A percentile compares a stretch with the other conserved stretches of the same genome.
These are phyloP conservation scores for Sminthurides bifidus DNA, from an alignment of 1,140 invertebrate species.

Conservation along the genomic window DNA sequence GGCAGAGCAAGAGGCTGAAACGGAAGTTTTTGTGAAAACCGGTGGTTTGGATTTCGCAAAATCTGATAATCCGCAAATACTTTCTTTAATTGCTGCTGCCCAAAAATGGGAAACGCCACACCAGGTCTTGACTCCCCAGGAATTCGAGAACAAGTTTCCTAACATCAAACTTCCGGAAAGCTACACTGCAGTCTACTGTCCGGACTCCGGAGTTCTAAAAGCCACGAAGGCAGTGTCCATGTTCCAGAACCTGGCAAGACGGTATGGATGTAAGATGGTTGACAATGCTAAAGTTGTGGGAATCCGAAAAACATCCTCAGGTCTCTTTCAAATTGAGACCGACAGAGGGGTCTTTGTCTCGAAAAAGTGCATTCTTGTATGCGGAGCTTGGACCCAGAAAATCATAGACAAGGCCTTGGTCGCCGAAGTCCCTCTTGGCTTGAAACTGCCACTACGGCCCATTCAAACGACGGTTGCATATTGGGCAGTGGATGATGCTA, in stretches of 20 bases:
- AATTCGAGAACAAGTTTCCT: slow-evolving; percentile 8
- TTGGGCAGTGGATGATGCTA: slow-evolving; percentile 19
- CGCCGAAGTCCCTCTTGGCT: not conserved
- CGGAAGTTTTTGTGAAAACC: slow-evolving; percentile 19
- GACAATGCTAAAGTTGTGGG: slow-evolving; percentile 6
- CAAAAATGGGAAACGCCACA: slow-evolving; percentile 9
- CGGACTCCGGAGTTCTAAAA: slow-evolving; percentile 9
- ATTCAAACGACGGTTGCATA: slow-evolving; percentile 20
- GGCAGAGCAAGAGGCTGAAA: slow-evolving; percentile 19
- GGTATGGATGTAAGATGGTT: not conserved
- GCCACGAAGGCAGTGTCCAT: slow-evolving; percentile 15
- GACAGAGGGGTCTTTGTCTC: not conserved
- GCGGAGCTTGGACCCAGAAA: slow-evolving; percentile 28
- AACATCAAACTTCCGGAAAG: not conserved
- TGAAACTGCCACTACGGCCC: slow-evolving; percentile 13
- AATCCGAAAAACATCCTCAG: not conserved
- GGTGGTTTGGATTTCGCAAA: slow-evolving; percentile 22
- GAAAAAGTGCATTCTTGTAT: slow-evolving; percentile 22
- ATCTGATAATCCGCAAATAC: slow-evolving; percentile 3
- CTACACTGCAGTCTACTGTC: slow-evolving; percentile 7
- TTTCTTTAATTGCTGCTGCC: slow-evolving; percentile 2
- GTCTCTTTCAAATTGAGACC: not conserved
- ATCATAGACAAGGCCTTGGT: not conserved
- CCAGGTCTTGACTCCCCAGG: slow-evolving; percentile 9
- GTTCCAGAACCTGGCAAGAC: slow-evolving; percentile 2